Percentiles rank a stretch among this genome's conserved stretches.
Conservation (phyloP, 2,113 vertebrate species). For the Petromus typicus region DNA sequence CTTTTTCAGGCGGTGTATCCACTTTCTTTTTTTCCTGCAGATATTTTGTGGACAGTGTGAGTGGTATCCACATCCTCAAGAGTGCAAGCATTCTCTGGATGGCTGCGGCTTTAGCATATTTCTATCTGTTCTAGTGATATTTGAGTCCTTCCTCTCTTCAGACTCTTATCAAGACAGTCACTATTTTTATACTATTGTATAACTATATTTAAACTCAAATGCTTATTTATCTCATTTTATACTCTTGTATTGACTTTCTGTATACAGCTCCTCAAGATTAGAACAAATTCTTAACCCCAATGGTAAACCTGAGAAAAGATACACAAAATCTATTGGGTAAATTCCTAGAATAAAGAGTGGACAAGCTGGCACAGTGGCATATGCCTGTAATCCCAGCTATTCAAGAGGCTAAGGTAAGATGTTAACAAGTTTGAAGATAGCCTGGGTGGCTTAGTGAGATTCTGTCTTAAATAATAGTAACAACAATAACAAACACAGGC, state of each 20-base stretch:
- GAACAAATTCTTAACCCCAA: conserved; percentile 33
- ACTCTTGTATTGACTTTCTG: conserved; percentile 20
- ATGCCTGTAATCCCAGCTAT: not conserved
- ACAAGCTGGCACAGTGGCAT: not conserved
- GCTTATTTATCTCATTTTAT: conserved; percentile 39
- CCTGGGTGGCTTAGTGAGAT: not conserved
- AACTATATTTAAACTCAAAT: conserved; percentile 45
- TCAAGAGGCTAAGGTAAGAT: not conserved
- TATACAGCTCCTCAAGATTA: conserved; percentile 17
- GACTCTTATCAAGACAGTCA: conserved; percentile 10
- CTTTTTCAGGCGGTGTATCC: not conserved
- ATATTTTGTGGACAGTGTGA: not conserved
- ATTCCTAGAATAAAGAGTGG: conserved; percentile 13
- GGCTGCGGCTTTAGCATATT: not conserved
- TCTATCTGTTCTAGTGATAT: not conserved
- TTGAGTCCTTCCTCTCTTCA: conserved; percentile 2
- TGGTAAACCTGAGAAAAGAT: conserved; percentile 3
- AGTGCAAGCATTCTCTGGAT: not conserved
- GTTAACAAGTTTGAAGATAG: not conserved
- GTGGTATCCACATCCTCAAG: not conserved
- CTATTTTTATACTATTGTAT: conserved; percentile 50
- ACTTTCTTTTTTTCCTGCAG: not conserved
- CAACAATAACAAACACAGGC: not conserved
- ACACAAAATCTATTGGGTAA: conserved; percentile 36
- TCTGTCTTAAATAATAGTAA: not conserved